Evolutionary conservation across 2,888 invertebrate species (phyloP), one percentile per base, ranked within the genome.

Genomic region (Synanthedon andrenaeformis): DNA sequence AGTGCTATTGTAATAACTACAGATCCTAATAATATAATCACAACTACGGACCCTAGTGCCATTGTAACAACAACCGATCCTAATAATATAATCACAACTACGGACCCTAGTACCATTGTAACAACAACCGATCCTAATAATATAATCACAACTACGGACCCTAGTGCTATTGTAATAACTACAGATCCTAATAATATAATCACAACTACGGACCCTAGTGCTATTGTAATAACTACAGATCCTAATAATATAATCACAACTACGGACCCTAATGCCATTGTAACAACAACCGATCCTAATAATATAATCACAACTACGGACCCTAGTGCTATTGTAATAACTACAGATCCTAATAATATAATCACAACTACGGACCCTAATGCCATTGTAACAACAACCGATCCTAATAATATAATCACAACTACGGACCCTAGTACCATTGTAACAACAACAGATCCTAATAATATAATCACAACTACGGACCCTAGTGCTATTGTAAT

Each of bases 191-290:
- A 14, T 14, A 10, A 8, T 1, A 49, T 14, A 6, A 13, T 4
- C 2, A 12, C 14, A 12, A 49, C 49, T 6, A 49, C 49, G 4
- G 49, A 49, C 1, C 17, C 14, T 13, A 14, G 49, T 5, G 49
- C 14, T 1, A 42, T n/a, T 5, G 49, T 10, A 6, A 5, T 17
- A 49, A 49, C 49, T 4, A 49, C 49, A 6, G 49, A 49, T 11
- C 14, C 49, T 0, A 17, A 17, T 17, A 14, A 10, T 4, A 12
- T 42, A 3, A 49, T 5, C 1, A 13, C 57, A 10, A 54, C 55
- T 14, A 55, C 59, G 3, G 55, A 54, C 52, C 51, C 59, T 1
- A 50, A 51, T 54, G 17, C 50, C 58, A 41, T 14, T 17, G 49
- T 42, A 4, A 50, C 51, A 41, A 51, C 55, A 13, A 55, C 58